Evolutionary conservation across 2,113 vertebrate species (phyloP).

Genomic region (Rhynchomys soricoides): DNA sequence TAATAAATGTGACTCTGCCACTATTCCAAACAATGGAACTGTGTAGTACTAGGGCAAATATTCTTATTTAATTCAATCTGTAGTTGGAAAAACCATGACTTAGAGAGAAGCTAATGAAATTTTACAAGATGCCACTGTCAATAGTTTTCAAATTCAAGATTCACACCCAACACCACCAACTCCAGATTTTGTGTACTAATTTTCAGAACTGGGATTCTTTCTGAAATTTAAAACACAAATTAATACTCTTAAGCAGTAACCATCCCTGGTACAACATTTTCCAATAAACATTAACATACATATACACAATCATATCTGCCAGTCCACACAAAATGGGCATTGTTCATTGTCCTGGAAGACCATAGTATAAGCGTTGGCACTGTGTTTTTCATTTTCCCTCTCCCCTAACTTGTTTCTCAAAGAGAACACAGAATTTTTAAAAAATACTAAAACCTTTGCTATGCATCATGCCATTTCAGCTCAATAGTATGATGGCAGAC

Average conservation of each 20-base stretch:
- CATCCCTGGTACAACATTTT: background rate
- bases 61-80: background rate
- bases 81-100: background rate
- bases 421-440: background rate
- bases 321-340: background rate
- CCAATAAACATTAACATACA: background rate
- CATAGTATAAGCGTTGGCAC: background rate
- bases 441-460: conserved; percentile 62
- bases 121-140: background rate
- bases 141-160: background rate
- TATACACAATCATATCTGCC: background rate
- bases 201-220: conserved; percentile 26
- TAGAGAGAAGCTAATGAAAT: background rate
- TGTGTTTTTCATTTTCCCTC: background rate
- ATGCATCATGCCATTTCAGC: conserved; percentile 70
- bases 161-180: background rate
- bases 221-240: background rate
- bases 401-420: conserved; percentile 14
- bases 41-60: background rate
- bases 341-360: background rate
- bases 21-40: background rate
- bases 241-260: background rate
- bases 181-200: background rate
- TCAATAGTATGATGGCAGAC: conserved; percentile 63
- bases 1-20: background rate